These are phyloP conservation scores for Limenitis camilla DNA, from an alignment of 2,888 invertebrate genomes.

Conservation along the genomic window DNA sequence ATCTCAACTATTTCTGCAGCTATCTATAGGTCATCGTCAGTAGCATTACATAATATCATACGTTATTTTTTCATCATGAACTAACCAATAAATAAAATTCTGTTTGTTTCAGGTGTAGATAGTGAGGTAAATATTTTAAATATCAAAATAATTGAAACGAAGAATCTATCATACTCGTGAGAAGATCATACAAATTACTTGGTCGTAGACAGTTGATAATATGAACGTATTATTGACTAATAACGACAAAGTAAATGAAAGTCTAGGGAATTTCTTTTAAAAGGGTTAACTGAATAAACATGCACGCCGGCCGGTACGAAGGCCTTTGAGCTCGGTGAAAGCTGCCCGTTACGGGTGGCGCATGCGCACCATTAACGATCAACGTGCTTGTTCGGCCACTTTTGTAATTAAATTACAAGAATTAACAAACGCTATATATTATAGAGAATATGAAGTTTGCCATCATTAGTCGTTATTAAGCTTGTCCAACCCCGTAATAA, in stretches of 20 bases:
- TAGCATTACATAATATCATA: constrained; percentile 41
- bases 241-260: constrained; percentile 51
- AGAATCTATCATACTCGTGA: too few relatives aligned
- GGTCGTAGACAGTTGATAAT: neutral
- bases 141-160: too few relatives aligned
- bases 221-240: constrained; percentile 35
- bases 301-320: constrained; percentile 47
- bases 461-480: too few relatives aligned
- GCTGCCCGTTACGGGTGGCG: constrained; percentile 42
- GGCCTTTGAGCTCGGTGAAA: constrained; percentile 65
- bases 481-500: too few relatives aligned
- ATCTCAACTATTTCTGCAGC: constrained; percentile 51
- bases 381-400: constrained; percentile 24
- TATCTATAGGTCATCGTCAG: constrained; percentile 45
- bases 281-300: constrained; percentile 68
- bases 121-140: too few relatives aligned
- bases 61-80: constrained; percentile 35
- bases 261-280: constrained; percentile 59
- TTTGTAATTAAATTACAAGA: too few relatives aligned
- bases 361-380: constrained; percentile 34
- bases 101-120: neutral
- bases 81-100: too few relatives aligned
- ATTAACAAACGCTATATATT: too few relatives aligned
- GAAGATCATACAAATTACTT: neutral
- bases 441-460: too few relatives aligned